Percentiles rank a stretch among this genome's conserved stretches.
phyloP scores from a whole-genome alignment of 2,113 vertebrate species.

The Raja brachyura region DNA sequence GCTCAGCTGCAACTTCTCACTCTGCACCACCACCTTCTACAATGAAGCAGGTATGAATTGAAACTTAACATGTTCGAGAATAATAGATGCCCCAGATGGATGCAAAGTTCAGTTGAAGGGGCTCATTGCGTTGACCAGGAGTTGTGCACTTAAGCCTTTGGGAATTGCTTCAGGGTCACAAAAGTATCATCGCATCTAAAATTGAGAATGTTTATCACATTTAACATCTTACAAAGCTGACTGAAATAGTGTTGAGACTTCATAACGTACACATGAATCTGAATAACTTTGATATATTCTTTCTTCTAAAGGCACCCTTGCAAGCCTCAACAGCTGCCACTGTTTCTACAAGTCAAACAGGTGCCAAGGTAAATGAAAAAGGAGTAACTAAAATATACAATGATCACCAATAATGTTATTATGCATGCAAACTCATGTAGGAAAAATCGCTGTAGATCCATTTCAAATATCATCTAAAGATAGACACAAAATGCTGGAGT shows the following conservation, averaged over 20 bases:
- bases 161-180: no score
- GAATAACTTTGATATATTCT: neutral
- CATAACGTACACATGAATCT: no score
- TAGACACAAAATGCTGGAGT: no score
- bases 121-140: no score
- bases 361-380: neutral
- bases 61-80: neutral
- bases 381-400: neutral
- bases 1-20: conserved; percentile 39
- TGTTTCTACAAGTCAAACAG: neutral
- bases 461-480: neutral
- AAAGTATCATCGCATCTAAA: no score
- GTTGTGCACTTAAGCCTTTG: no score
- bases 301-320: neutral
- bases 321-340: conserved; percentile 2
- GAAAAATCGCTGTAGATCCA: neutral
- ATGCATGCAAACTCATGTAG: neutral
- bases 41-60: neutral
- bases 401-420: neutral
- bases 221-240: neutral
- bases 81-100: no score
- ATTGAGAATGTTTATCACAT: neutral
- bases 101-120: no score
- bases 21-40: conserved; percentile 34
- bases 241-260: neutral